Base-by-base conservation (phyloP, 2,797 vertebrate species). In the Loriculus beryllinus region DNA sequence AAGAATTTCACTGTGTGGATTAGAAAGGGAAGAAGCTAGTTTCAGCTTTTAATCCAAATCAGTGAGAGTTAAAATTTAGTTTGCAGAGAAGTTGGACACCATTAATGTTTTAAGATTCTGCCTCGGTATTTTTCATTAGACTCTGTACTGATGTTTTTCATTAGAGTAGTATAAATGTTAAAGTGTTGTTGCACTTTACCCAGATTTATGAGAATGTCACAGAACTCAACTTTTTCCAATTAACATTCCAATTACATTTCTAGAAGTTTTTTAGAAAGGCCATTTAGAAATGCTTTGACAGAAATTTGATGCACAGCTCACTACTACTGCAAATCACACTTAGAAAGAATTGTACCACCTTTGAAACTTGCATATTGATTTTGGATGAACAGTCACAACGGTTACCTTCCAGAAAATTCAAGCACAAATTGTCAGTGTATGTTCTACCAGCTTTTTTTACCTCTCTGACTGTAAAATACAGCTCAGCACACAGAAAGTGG, bases 241-340 rank as follows among this genome's bases (percentile, higher is more conserved):
- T 95, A 96, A 94, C 67, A 79, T 72, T 90, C 59, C 63, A 90
- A 88, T 93, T 92, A 92, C n/a, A 79, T 79, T 88, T 88, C 86
- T 51, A 88, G 43, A 92, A 82, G 39, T 79, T 79, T 83, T 93
- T 94, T 54, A 86, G 62, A 76, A 93, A 88, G 33, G n/a, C 54
- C 47, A 76, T 92, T 94, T 81, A 90, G 70, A 86, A 91, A 90
- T 54, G 21, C 14, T 86, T 79, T 96, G 70, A 95, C 77, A 88
- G 59, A 74, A 92, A 65, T 79, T 65, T 90, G 67, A 88, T 77
- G 40, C 47, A 84, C 39, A 67, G 21, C 71, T 93, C 22, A 43
- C 74, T 51, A 49, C 63, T 65, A 51, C 40, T 72, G 59, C 81
- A 90, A 94, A 93, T 91, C 78, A 84, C 25, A 67, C 54, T 92